Base-by-base conservation (phyloP, 2,113 vertebrate genomes). In the Pachypanchax playfairii region DNA sequence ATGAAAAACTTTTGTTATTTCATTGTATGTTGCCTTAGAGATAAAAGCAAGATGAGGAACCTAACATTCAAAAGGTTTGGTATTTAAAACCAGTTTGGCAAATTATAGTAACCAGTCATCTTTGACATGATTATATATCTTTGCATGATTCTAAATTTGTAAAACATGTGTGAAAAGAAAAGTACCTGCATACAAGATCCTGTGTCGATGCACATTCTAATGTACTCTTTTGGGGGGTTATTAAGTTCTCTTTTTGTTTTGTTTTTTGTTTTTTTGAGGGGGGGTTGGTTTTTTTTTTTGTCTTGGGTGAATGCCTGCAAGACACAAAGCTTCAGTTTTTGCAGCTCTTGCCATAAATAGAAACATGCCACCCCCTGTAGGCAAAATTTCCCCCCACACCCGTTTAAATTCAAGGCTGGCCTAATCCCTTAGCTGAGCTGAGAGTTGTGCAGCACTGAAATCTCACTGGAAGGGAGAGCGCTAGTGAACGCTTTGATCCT, bases 281-380 rank as follows among this genome's bases (percentile, higher is more conserved):
- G n/a, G n/a, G n/a, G n/a, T n/a, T 64, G 71, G 33, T 28, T 48
- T 75, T 66, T 55, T 63, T 29, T 49, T 50, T 35, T n/a, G n/a
- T 46, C 29, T 46, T 22, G 13, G 77, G 65, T 22, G 51, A 72
- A 77, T 64, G 79, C 74, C 75, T 83, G 80, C 60, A 55, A 77
- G 81, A 83, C 77, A 63, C 74, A 63, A 20, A 68, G 70, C 66
- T 62, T 29, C 55, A 64, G 73, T 85, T 82, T 70, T 69, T 81
- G 79, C 81, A 35, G 72, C 67, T 73, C 56, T 3, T 39, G 75
- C 85, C 84, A 80, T 80, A 86, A 89, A 89, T 87, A 89, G 84
- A 70, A 87, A 78, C 77, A 83, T 69, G 81, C 75, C 85, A 70
- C 65, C 77, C 82, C 87, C 85, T 83, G 83, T 83, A 83, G 87